Percentiles rank a stretch among this genome's conserved stretches.
Evolutionary conservation across 2,888 invertebrate species (phyloP).

Genomic region (Aplocera efformata): DNA sequence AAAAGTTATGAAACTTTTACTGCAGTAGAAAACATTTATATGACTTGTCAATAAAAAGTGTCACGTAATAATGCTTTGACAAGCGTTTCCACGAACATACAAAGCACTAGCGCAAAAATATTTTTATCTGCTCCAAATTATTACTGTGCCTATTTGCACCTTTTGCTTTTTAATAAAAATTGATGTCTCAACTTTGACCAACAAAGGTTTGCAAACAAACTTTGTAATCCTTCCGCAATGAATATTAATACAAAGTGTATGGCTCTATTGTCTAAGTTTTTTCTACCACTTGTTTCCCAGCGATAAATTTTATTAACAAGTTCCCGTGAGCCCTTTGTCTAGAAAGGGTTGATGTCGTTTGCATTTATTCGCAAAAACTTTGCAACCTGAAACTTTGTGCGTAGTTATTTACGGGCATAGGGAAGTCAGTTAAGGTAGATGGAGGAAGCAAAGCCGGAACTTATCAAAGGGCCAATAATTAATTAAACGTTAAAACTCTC

Average conservation of each 20-base stretch:
- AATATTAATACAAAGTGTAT: conserved; percentile 29
- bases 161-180: background rate
- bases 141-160: too few species aligned
- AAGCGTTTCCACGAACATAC: too few species aligned
- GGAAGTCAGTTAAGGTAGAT: background rate
- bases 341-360: conserved; percentile 37
- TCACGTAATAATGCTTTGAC: too few species aligned
- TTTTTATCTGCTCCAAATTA: too few species aligned
- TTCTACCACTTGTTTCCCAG: conserved; percentile 37
- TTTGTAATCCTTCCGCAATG: conserved; percentile 26
- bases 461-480: too few species aligned
- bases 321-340: conserved; percentile 39
- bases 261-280: conserved; percentile 37
- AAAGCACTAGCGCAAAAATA: too few species aligned
- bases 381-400: conserved; percentile 27
- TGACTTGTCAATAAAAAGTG: too few species aligned
- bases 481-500: too few species aligned
- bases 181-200: conserved; percentile 6
- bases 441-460: background rate
- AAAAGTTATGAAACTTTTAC: too few species aligned
- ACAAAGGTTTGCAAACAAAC: conserved; percentile 13
- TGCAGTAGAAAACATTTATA: too few species aligned
- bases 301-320: conserved; percentile 47
- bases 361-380: conserved; percentile 42
- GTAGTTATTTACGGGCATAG: conserved; percentile 32